Base-by-base conservation (phyloP, 2,113 vertebrate genomes). In the Tachysurus vachellii region DNA sequence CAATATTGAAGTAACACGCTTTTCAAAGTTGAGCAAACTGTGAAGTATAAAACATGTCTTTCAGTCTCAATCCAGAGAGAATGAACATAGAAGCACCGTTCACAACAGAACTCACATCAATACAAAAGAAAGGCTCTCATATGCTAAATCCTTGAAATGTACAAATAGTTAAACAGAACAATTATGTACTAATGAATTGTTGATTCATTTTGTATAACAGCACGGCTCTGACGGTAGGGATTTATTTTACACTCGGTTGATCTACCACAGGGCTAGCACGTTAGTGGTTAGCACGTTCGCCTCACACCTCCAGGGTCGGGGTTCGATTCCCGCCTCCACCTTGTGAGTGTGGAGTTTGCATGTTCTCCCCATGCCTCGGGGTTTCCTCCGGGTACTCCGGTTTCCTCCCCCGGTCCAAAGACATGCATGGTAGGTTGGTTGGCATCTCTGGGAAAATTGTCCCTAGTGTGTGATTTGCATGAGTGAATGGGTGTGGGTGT, bases 61-160 rank as follows among this genome's bases (percentile, higher is more conserved):
- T 84, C 64, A 26, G 82, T 13, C n/a, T 31, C 62, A 31, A 70
- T 83, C 28, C 56, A 56, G 10, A 56, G 53, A 68, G 76, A 59
- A 57, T 23, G 42, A 23, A 87, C 47, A 87, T 79, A 71, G 26
- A 7, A 11, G 81, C 81, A 68, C 16, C 19, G 26, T 77, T 16
- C 23, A 54, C 17, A 23, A 70, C 50, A 56, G 50, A 70, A 26
- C n/a, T 26, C 23, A 31, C n/a, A 31, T 26, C 47, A 50, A 16
- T 23, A 10, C 42, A 47, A 50, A 76, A 14, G 23, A 10, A 2
- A 1, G 28, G 31, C n/a, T 36, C 56, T 80, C 4, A 14, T 16
- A 31, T 5, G n/a, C n/a, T n/a, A n/a, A n/a, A 56, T 68, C 28
- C 28, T 56, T 84, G 31, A 84, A 36, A 9, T n/a, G 64, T n/a